A percentile compares a stretch with the other conserved stretches of the same genome.
Evolutionary conservation across 2,113 vertebrate genomes (phyloP).

Genomic region (Elachura formosa): DNA sequence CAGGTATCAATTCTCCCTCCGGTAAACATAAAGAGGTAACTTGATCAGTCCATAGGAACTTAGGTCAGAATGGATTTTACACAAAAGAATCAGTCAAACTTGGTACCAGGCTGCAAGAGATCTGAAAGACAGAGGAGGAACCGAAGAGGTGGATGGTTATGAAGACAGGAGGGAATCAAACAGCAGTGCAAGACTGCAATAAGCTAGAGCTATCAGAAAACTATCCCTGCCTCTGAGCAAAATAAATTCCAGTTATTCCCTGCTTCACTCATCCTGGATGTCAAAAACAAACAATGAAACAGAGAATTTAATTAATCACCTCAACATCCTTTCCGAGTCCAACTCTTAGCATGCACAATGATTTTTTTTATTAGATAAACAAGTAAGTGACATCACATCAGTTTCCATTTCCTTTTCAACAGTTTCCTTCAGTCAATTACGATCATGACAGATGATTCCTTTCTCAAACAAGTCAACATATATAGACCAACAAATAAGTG

Average conservation of each 20-base stretch:
- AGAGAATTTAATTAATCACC: not conserved
- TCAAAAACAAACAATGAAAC: not conserved
- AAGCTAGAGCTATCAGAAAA: not conserved
- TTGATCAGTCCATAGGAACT: not conserved
- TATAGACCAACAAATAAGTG: not conserved
- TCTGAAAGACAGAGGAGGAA: not conserved
- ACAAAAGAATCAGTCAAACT: not conserved
- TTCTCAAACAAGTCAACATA: not conserved
- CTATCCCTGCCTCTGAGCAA: not conserved
- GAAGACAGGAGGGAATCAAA: not conserved
- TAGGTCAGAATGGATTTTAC: not conserved
- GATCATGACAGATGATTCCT: not conserved
- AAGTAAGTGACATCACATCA: not conserved
- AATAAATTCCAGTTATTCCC: not conserved
- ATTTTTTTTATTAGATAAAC: not conserved
- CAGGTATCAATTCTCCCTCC: not conserved
- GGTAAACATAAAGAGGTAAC: not conserved
- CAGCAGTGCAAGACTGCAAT: not conserved
- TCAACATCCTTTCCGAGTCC: not conserved
- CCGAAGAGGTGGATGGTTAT: not conserved
- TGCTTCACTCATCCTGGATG: not conserved
- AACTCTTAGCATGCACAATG: not conserved
- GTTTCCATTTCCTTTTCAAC: not conserved
- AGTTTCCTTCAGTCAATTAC: not conserved
- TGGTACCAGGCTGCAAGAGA: not conserved